These are phyloP conservation scores for Podargus strigoides DNA, from an alignment of 2,797 vertebrate species.

Conservation along the genomic window DNA sequence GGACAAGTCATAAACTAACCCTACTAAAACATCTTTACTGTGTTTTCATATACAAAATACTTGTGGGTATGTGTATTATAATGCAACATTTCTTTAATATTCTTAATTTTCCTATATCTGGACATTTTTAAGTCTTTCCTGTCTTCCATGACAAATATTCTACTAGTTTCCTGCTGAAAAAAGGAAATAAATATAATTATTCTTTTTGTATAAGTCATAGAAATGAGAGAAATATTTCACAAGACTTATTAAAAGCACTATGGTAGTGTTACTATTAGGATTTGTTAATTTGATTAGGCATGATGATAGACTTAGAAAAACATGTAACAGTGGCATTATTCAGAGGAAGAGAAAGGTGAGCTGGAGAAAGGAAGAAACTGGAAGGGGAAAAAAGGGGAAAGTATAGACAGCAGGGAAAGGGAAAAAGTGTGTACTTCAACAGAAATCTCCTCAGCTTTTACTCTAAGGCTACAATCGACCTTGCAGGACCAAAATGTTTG, in stretches of 20 bases:
- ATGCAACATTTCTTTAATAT: background rate
- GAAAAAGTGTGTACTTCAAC: background rate
- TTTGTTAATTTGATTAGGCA: background rate
- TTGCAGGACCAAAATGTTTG: background rate
- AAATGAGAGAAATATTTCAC: background rate
- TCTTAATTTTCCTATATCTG: background rate
- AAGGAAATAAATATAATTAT: background rate
- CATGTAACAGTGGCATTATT: background rate
- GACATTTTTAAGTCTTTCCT: background rate
- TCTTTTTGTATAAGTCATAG: background rate
- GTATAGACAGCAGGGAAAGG: background rate
- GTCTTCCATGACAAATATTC: background rate
- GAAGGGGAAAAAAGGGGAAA: background rate
- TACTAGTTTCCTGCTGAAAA: background rate
- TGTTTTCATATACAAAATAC: background rate
- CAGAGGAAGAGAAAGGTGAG: background rate
- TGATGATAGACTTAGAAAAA: background rate
- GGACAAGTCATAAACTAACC: background rate
- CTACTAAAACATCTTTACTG: background rate
- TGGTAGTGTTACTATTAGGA: background rate
- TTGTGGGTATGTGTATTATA: background rate
- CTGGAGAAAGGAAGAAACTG: background rate
- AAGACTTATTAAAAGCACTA: background rate
- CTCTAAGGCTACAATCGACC: background rate
- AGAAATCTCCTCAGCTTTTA: background rate